These are phyloP conservation scores for Teinopalpus imperialis DNA, from an alignment of 2,888 invertebrate species.

Conservation along the genomic window DNA sequence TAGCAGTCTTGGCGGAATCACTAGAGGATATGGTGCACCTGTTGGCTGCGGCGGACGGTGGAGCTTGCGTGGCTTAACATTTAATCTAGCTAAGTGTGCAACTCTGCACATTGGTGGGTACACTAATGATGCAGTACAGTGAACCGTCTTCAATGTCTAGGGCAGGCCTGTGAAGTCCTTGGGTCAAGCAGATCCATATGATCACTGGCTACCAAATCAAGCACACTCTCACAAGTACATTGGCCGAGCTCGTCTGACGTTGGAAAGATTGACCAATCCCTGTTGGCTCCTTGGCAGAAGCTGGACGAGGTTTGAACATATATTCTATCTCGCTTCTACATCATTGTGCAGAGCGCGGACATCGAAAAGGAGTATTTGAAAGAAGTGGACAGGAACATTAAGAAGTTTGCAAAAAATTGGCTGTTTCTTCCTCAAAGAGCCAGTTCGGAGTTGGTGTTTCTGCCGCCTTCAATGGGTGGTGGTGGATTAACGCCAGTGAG, in stretches of 20 bases:
- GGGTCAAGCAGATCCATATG: conserved; percentile 30
- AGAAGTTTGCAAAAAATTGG: background rate
- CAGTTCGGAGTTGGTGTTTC: conserved; percentile 1
- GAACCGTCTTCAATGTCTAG: background rate
- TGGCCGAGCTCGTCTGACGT: background rate
- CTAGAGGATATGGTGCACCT: too few species aligned
- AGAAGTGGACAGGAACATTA: background rate
- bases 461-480: background rate
- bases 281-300: conserved; percentile 7
- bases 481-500: background rate
- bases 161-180: background rate
- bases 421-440: conserved; percentile 1
- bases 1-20: too few species aligned
- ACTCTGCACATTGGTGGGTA: too few species aligned
- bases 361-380: background rate
- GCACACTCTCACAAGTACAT: background rate
- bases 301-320: conserved; percentile 1
- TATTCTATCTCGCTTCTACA: background rate
- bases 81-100: too few species aligned
- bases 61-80: too few species aligned
- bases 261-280: background rate
- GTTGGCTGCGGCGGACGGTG: too few species aligned
- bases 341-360: background rate
- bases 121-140: background rate
- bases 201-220: background rate